These are phyloP conservation scores for Cotesia chilonis DNA, from an alignment of 1,140 invertebrate genomes.

Conservation along the genomic window DNA sequence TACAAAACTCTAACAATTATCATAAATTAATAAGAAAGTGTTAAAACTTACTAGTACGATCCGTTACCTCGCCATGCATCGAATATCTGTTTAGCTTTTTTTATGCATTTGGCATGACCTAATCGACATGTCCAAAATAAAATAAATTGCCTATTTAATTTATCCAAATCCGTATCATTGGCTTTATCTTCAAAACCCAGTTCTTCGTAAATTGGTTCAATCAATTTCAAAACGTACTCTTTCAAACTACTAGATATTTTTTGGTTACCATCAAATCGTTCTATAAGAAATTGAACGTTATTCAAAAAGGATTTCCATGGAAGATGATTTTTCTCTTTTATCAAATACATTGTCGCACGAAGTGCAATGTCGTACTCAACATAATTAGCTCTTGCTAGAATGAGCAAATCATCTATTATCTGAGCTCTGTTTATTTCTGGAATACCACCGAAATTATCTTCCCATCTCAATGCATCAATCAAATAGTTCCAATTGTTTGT, in stretches of 20 bases:
- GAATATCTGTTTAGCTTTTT: conserved; percentile 57
- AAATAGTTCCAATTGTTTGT: conserved; percentile 64
- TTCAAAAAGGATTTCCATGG: conserved; percentile 58
- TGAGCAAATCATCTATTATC: conserved; percentile 68
- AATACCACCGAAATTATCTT: conserved; percentile 58
- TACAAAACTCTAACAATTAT: neutral
- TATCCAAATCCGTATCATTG: conserved; percentile 60
- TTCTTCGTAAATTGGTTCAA: conserved; percentile 52
- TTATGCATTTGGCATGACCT: conserved; percentile 62
- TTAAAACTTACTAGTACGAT: conserved; percentile 52
- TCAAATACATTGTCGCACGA: conserved; percentile 68
- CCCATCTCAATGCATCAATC: conserved; percentile 61
- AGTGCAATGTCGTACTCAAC: conserved; percentile 53
- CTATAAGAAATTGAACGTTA: conserved; percentile 43
- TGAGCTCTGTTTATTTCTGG: conserved; percentile 71
- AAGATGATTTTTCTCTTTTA: conserved; percentile 67
- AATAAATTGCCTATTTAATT: conserved; percentile 64
- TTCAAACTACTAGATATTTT: conserved; percentile 1
- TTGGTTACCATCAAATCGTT: conserved; percentile 39
- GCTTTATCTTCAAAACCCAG: conserved; percentile 56
- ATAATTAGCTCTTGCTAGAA: conserved; percentile 60
- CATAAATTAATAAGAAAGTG: neutral
- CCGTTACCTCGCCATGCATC: conserved; percentile 60
- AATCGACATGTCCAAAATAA: conserved; percentile 65
- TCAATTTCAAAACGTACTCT: conserved; percentile 34